These are phyloP conservation scores for Rhogogaster chlorosoma DNA, from an alignment of 2,888 invertebrate genomes.

Conservation along the genomic window DNA sequence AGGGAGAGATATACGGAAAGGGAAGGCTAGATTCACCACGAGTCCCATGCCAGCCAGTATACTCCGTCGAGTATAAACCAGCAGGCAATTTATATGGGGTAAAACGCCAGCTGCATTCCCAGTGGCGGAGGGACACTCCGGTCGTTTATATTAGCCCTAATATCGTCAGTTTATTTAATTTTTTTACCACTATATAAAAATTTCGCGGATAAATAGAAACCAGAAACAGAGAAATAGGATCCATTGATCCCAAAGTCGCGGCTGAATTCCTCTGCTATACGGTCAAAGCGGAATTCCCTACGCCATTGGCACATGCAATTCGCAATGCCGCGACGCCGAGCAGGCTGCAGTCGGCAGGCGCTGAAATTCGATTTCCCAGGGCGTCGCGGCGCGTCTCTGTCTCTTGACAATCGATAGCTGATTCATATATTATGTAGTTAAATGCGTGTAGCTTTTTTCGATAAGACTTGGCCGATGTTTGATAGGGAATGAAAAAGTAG, in stretches of 20 bases:
- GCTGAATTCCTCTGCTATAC: background rate
- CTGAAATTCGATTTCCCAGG: background rate
- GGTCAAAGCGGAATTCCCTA: background rate
- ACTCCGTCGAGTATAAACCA: background rate
- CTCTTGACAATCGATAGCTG: background rate
- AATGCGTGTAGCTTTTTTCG: no score
- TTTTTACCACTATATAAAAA: background rate
- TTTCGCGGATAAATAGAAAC: background rate
- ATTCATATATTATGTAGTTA: background rate
- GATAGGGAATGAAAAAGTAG: no score
- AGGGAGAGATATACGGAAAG: background rate
- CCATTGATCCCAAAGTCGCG: background rate
- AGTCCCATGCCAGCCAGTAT: slow-evolving; percentile 4
- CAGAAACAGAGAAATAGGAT: background rate
- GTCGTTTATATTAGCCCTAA: background rate
- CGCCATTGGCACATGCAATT: slow-evolving; percentile 1
- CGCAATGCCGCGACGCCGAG: background rate
- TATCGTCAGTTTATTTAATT: background rate
- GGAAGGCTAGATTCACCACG: slow-evolving; percentile 34
- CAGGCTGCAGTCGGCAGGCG: slow-evolving; percentile 16
- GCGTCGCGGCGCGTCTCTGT: background rate
- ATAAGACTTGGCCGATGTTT: no score
- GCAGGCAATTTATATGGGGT: slow-evolving; percentile 38
- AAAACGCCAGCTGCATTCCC: slow-evolving; percentile 32
- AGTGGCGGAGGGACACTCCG: background rate